These are phyloP conservation scores for Urosaurus nigricauda DNA, from an alignment of 2,797 vertebrate species.

Conservation along the genomic window DNA sequence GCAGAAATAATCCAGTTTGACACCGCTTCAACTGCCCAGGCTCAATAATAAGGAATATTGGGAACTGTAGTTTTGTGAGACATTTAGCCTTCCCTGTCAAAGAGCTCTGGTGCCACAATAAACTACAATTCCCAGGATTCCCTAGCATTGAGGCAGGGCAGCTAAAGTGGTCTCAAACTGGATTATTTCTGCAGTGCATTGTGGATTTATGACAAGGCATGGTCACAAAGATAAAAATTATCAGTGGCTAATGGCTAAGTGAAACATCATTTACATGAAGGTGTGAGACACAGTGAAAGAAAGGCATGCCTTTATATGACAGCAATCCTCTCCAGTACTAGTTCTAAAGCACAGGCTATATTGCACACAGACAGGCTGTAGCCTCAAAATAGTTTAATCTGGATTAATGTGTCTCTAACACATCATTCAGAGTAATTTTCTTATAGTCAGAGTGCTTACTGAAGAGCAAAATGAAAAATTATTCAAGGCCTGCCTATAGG, in stretches of 20 bases:
- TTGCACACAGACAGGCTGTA: background rate
- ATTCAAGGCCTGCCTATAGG: background rate
- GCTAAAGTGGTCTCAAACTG: too few relatives aligned
- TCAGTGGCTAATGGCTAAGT: background rate
- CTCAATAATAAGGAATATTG: too few relatives aligned
- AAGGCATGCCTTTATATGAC: background rate
- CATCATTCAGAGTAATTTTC: background rate
- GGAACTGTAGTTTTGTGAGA: too few relatives aligned
- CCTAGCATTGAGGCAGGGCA: too few relatives aligned
- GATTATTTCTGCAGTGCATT: too few relatives aligned
- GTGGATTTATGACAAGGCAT: background rate
- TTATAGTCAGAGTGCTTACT: background rate
- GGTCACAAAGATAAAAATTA: background rate
- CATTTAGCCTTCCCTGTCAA: too few relatives aligned
- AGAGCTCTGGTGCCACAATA: too few relatives aligned
- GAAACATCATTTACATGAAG: background rate
- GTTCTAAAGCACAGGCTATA: too few relatives aligned
- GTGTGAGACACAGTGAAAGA: background rate
- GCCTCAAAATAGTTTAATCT: background rate
- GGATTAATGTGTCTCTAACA: background rate
- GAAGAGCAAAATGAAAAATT: background rate
- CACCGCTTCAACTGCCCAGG: too few relatives aligned
- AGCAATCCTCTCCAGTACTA: background rate
- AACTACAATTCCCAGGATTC: too few relatives aligned
- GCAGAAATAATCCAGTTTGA: too few relatives aligned